Evolutionary conservation across 2,888 invertebrate genomes (phyloP).

Genomic region (Acanthopleura granulata): DNA sequence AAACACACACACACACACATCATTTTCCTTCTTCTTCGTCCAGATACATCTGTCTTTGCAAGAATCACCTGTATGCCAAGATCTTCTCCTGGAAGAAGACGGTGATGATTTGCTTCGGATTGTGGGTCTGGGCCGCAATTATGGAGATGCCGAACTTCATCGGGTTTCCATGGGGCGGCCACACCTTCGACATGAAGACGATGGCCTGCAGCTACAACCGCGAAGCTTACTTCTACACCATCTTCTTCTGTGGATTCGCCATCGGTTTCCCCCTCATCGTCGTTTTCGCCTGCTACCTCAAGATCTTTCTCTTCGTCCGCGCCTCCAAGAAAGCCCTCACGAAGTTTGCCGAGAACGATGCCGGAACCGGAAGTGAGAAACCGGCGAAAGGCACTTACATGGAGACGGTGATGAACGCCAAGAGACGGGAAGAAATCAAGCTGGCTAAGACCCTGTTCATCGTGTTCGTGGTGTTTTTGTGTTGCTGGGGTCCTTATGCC

Average conservation of each 20-base stretch:
- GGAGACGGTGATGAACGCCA: slow-evolving; percentile 22
- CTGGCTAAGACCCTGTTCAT: slow-evolving; percentile 47
- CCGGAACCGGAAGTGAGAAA: slow-evolving; percentile 20
- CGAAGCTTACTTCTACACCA: slow-evolving; percentile 42
- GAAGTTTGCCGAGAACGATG: slow-evolving; percentile 23
- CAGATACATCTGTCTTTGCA: slow-evolving; percentile 39
- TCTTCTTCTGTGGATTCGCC: slow-evolving; percentile 40
- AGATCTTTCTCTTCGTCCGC: slow-evolving; percentile 36
- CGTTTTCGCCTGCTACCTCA: slow-evolving; percentile 38
- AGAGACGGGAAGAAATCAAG: slow-evolving; percentile 37
- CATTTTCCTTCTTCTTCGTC: too few relatives aligned
- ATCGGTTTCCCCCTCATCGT: slow-evolving; percentile 40
- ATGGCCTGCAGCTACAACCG: slow-evolving; percentile 52
- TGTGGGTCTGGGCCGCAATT: slow-evolving; percentile 38
- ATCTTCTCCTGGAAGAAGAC: slow-evolving; percentile 42
- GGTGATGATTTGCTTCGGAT: slow-evolving; percentile 32
- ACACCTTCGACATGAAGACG: slow-evolving; percentile 47
- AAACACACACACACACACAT: too few relatives aligned
- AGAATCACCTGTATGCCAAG: slow-evolving; percentile 34
- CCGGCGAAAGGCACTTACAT: slow-evolving; percentile 9
- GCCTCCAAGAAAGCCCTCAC: slow-evolving; percentile 25
- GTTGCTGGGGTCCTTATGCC: slow-evolving; percentile 47
- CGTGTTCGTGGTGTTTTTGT: slow-evolving; percentile 44
- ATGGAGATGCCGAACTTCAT: slow-evolving; percentile 50
- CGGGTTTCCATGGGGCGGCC: slow-evolving; percentile 42